These are phyloP conservation scores for Strix aluco DNA, from an alignment of 2,113 vertebrate genomes.

Conservation along the genomic window DNA sequence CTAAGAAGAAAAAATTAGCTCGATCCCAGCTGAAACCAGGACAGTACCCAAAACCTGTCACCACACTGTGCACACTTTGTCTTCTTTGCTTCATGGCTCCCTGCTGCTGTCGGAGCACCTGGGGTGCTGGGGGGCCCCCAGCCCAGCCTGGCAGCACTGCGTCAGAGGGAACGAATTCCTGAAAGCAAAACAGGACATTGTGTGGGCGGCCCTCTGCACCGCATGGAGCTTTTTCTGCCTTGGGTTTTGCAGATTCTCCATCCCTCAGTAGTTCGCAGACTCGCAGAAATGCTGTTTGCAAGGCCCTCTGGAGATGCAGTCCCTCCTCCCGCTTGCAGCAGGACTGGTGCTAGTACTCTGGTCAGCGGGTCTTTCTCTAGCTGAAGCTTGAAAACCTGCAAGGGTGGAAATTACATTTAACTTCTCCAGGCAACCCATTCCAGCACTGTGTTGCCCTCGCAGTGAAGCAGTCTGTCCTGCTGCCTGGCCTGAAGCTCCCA, in stretches of 20 bases:
- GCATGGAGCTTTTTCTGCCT: not conserved
- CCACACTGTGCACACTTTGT: fast-evolving
- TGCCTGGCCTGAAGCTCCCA: not conserved
- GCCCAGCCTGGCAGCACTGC: not conserved
- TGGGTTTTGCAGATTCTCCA: not conserved
- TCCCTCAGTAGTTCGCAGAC: not conserved
- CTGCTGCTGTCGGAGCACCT: not conserved
- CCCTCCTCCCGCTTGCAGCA: not conserved
- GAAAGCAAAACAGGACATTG: fast-evolving
- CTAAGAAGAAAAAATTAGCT: too few species aligned
- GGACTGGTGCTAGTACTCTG: not conserved
- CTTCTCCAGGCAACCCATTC: not conserved
- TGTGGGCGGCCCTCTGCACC: not conserved
- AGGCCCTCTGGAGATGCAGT: not conserved
- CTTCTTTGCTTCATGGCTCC: not conserved
- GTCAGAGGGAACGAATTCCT: not conserved
- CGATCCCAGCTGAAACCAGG: too few species aligned
- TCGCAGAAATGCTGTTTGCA: fast-evolving
- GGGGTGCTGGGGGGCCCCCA: not conserved
- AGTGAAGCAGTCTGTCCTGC: not conserved
- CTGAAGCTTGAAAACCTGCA: not conserved
- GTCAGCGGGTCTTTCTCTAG: not conserved
- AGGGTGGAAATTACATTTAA: not conserved
- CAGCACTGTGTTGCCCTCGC: not conserved
- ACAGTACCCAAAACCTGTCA: not conserved